phyloP scores from a whole-genome alignment of 2,888 invertebrate genomes.

The Acanthoscelides obtectus region DNA sequence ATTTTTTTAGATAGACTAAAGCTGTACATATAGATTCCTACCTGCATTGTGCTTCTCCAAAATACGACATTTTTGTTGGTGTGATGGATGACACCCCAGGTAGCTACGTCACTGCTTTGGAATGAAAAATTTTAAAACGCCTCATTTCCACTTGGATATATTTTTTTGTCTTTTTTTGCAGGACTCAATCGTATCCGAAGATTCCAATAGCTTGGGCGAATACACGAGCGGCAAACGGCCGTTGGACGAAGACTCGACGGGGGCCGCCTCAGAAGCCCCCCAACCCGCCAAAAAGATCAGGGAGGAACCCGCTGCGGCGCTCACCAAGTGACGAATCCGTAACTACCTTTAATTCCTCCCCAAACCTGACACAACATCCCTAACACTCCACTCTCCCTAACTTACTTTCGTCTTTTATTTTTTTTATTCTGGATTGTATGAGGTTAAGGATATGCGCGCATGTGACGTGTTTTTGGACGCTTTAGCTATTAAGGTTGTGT shows the following conservation, averaged over 20 bases:
- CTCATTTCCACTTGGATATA: neutral
- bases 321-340: slow-evolving; percentile 50
- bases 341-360: slow-evolving; percentile 28
- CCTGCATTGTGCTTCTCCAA: no score
- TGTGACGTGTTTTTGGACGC: neutral
- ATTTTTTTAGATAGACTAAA: no score
- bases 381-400: slow-evolving; percentile 18
- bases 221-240: slow-evolving; percentile 36
- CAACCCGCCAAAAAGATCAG: slow-evolving; percentile 53
- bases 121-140: no score
- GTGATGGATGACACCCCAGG: no score
- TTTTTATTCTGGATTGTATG: slow-evolving; percentile 13
- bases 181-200: slow-evolving; percentile 38
- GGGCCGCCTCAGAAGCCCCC: slow-evolving; percentile 37
- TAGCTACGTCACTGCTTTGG: no score
- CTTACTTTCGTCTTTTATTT: slow-evolving; percentile 15
- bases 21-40: no score
- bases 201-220: slow-evolving; percentile 30
- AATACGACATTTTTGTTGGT: no score
- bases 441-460: neutral
- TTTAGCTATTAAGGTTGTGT: neutral
- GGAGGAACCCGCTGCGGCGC: slow-evolving; percentile 39
- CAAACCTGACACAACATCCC: slow-evolving; percentile 19
- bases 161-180: slow-evolving; percentile 37
- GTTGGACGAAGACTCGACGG: slow-evolving; percentile 37